Evolutionary conservation across 2,113 vertebrate genomes (phyloP).

Genomic region (Vidua macroura): DNA sequence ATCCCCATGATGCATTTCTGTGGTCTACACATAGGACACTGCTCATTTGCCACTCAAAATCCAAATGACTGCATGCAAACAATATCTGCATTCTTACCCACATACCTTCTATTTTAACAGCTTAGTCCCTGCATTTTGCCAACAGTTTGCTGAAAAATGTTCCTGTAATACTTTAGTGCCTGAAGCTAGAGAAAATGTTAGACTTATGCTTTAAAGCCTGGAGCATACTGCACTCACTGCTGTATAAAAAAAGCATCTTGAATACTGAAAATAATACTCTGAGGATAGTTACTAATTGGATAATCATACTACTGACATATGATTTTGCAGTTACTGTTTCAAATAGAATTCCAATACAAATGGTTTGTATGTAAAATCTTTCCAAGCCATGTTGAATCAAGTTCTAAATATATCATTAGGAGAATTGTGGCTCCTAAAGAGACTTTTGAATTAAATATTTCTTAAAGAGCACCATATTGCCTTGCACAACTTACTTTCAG

Average conservation of each 20-base stretch:
- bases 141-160: neutral
- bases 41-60: neutral
- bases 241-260: neutral
- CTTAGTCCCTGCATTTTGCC: neutral
- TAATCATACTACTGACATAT: neutral
- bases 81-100: neutral
- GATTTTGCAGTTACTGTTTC: neutral
- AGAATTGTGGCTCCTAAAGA: neutral
- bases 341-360: neutral
- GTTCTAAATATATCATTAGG: neutral
- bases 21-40: rapidly evolving
- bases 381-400: neutral
- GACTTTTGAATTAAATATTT: neutral
- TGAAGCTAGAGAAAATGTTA: neutral
- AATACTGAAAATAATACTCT: neutral
- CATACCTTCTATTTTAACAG: neutral
- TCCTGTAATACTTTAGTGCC: neutral
- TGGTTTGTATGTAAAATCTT: neutral
- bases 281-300: neutral
- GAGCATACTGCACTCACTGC: rapidly evolving
- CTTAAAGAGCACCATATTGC: neutral
- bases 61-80: neutral
- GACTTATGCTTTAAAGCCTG: neutral
- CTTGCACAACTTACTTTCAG: neutral
- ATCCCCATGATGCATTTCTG: rapidly evolving